These are phyloP conservation scores for Zaprionus africanus DNA, from an alignment of 1,140 invertebrate species.

Conservation along the genomic window DNA sequence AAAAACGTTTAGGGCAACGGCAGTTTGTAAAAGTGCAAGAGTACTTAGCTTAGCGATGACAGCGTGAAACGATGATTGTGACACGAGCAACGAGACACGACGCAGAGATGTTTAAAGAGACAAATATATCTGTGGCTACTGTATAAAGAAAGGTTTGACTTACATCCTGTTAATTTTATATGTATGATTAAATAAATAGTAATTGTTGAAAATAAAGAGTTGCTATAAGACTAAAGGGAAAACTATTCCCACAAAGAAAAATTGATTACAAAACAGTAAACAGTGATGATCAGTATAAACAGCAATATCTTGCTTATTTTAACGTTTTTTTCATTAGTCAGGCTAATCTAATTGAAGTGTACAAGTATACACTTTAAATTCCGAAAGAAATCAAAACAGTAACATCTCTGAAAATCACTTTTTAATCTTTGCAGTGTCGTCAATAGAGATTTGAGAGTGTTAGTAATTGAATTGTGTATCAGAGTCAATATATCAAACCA, in stretches of 20 bases:
- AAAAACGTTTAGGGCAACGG: conserved; percentile 70
- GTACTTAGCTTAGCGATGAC: conserved; percentile 16
- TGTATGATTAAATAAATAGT: too few species aligned
- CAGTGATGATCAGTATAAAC: too few species aligned
- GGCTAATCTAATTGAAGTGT: not conserved
- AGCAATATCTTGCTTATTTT: not conserved
- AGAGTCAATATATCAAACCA: not conserved
- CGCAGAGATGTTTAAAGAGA: not conserved
- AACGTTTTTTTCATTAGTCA: not conserved
- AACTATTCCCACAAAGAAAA: too few species aligned
- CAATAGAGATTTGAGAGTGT: not conserved
- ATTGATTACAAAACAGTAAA: too few species aligned
- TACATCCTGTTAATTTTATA: too few species aligned
- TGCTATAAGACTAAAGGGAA: too few species aligned
- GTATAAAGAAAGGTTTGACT: not conserved
- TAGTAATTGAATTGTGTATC: not conserved
- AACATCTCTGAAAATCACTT: not conserved
- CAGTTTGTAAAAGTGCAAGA: conserved; percentile 28
- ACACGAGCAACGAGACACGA: not conserved
- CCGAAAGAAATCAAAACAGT: not conserved
- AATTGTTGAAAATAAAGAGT: too few species aligned
- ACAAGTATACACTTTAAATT: not conserved
- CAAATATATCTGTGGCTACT: not conserved
- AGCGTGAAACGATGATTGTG: not conserved
- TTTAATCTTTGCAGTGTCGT: not conserved